Base-by-base conservation (phyloP, 2,888 invertebrate species). In the Druceiella hillmani region DNA sequence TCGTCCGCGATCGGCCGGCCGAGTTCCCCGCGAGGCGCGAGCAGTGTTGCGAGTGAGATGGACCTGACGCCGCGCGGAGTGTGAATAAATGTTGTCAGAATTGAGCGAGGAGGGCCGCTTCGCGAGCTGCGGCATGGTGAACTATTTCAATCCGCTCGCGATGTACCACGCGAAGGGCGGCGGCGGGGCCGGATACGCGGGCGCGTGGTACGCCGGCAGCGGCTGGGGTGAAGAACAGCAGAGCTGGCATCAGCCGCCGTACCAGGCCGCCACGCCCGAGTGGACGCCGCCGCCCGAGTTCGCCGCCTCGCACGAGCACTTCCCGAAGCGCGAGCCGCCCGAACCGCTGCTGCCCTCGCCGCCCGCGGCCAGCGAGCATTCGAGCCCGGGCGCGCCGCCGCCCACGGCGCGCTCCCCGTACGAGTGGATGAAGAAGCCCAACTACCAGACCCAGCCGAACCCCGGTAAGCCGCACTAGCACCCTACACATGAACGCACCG, bases 351-450 rank as follows among this genome's bases (percentile, higher is more conserved):
- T 64, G 17, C 68, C 68, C 10, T 70, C 70, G 1, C 70, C 70
- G 15, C 17, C 33, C 39, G 10, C 51, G 53, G 17, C 51, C 59
- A 74, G 75, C 1, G 66, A 76, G 2, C 62, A 73, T 1, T 71
- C 75, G 2, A 55, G 66, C 57, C 61, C 67, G 45, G 57, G 68
- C 51, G 59, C 73, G 58, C 60, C 82, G 53, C 82, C 87, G 28
- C 75, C 81, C 24, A 83, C 85, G 16, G 79, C 81, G 12, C 78
- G 88, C 27, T 86, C 87, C 48, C 88, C 89, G 1, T 92, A 81
- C 60, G 90, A 89, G 53, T 93, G 92, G 92, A 91, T 93, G 82
- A 91, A 87, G 63, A 90, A 88, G 61, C 83, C 86, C 1, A 81
- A 87, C 34, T 90, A 89, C 62, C 87, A 87, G 55, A 80, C 76